phyloP scores from a whole-genome alignment of 1,140 invertebrate genomes.

The Diabrotica undecimpunctata region DNA sequence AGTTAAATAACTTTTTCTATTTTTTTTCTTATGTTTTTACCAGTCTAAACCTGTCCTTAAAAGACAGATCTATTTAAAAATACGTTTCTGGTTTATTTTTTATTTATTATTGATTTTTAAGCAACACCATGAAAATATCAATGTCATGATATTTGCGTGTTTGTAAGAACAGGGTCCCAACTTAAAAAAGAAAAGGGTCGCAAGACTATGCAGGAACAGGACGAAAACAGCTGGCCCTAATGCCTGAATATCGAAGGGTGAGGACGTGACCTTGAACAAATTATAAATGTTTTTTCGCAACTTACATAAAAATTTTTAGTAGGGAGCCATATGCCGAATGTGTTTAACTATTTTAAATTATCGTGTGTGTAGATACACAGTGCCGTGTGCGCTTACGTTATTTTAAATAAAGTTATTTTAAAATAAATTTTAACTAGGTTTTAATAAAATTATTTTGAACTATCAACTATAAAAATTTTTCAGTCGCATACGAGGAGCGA shows the following conservation, averaged over 20 bases:
- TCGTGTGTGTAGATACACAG: not conserved
- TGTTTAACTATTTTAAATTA: not conserved
- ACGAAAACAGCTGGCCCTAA: conserved; percentile 22
- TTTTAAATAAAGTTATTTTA: too few species aligned
- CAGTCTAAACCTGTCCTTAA: too few species aligned
- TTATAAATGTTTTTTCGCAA: conserved; percentile 19
- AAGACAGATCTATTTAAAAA: not conserved
- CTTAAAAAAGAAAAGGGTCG: conserved; percentile 10
- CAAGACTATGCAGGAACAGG: conserved; percentile 3
- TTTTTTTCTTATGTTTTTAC: too few species aligned
- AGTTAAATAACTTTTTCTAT: too few species aligned
- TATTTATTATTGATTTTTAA: conserved; percentile 11
- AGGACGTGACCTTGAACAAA: conserved; percentile 23
- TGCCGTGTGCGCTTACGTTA: too few species aligned
- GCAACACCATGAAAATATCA: conserved; percentile 11
- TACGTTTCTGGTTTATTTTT: not conserved
- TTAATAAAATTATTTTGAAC: too few species aligned
- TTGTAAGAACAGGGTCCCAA: not conserved
- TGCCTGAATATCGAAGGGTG: conserved; percentile 19
- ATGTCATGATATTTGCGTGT: conserved; percentile 19
- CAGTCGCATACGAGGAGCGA: too few species aligned
- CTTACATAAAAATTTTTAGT: conserved; percentile 1
- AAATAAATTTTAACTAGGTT: too few species aligned
- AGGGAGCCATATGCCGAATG: conserved; percentile 8
- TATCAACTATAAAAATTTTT: too few species aligned